Conservation (phyloP, 2,113 vertebrate species). For the Eretmochelys imbricata region DNA sequence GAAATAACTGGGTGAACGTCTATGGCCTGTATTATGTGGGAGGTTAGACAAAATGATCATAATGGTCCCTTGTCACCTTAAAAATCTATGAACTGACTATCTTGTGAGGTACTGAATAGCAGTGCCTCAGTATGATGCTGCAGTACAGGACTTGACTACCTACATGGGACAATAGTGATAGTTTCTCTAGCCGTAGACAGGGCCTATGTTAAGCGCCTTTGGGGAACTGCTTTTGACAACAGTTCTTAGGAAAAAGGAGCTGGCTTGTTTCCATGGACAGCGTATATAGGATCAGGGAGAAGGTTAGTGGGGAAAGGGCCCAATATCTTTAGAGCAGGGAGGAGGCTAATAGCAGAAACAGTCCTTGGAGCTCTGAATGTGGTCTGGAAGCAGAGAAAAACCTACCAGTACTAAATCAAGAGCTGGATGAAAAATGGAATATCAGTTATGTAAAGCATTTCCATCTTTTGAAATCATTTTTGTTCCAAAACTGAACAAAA, state of each 20-base stretch:
- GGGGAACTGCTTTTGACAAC: neutral
- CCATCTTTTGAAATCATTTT: neutral
- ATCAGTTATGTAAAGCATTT: neutral
- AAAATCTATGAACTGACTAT: neutral
- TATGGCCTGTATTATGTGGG: accelerated
- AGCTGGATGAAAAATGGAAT: neutral
- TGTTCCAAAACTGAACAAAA: neutral
- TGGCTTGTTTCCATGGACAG: neutral
- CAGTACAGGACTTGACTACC: neutral
- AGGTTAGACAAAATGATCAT: neutral
- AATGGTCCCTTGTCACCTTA: neutral
- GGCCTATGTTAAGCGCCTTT: neutral
- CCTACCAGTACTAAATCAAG: neutral
- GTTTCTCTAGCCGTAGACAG: no score
- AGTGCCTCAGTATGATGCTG: neutral
- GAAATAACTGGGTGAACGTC: accelerated
- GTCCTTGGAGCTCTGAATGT: neutral
- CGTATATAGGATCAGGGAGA: neutral
- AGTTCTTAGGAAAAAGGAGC: neutral
- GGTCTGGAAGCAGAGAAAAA: neutral
- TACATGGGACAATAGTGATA: neutral
- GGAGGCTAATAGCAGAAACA: neutral
- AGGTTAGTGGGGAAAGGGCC: neutral
- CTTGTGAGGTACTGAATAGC: neutral
- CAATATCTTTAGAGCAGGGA: neutral